phyloP scores from a whole-genome alignment of 2,888 invertebrate species.

The Griposia aprilina region DNA sequence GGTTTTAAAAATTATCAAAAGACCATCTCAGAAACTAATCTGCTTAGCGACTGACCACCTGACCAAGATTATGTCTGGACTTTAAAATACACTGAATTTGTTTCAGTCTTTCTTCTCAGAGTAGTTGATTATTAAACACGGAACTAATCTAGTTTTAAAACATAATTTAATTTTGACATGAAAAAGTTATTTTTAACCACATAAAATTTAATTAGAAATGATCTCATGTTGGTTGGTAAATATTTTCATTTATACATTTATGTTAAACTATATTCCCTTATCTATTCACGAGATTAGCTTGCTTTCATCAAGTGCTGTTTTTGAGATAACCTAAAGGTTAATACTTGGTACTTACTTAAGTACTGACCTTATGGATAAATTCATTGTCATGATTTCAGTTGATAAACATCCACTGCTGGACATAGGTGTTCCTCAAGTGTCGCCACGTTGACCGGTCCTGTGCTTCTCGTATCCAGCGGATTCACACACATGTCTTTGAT shows the following conservation, averaged over 20 bases:
- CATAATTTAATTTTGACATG: too few species aligned
- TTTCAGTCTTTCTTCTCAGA: too few species aligned
- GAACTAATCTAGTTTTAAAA: too few species aligned
- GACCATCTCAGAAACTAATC: too few species aligned
- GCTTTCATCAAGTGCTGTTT: not conserved
- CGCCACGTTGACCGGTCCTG: not conserved
- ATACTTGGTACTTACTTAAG: not conserved
- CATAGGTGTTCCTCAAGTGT: not conserved
- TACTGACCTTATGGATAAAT: not conserved
- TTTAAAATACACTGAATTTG: too few species aligned
- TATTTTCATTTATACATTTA: not conserved
- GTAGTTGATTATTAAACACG: too few species aligned
- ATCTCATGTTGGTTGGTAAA: constrained; percentile 9
- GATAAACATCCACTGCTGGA: too few species aligned
- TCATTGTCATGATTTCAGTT: too few species aligned
- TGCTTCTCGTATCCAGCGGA: not conserved
- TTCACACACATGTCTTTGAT: not conserved
- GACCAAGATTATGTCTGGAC: too few species aligned
- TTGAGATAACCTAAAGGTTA: constrained; percentile 27
- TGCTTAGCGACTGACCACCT: too few species aligned
- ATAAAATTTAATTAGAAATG: not conserved
- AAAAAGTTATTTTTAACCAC: too few species aligned
- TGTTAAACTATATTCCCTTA: constrained; percentile 6
- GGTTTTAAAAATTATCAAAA: too few species aligned
- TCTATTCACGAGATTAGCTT: constrained; percentile 1